These are phyloP conservation scores for Carcina quercana DNA, from an alignment of 2,888 invertebrate species.

Conservation along the genomic window DNA sequence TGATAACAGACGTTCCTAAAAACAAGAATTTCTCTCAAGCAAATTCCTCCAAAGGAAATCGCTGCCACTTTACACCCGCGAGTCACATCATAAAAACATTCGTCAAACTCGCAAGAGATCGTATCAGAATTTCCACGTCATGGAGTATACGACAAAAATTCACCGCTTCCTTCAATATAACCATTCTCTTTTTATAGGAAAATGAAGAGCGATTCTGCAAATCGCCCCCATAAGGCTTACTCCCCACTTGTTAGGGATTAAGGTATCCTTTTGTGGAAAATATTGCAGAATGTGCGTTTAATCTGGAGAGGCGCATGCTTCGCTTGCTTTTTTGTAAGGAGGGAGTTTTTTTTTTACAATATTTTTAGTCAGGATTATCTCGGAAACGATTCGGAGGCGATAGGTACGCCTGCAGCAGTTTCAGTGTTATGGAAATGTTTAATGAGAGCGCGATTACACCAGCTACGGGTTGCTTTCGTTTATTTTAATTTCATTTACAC, in stretches of 20 bases:
- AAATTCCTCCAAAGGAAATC: too few relatives aligned
- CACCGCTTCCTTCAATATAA: neutral
- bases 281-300: slow-evolving; percentile 70
- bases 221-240: slow-evolving; percentile 45
- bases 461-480: too few relatives aligned
- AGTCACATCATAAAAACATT: too few relatives aligned
- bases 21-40: too few relatives aligned
- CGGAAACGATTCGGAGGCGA: slow-evolving; percentile 35
- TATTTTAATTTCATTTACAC: too few relatives aligned
- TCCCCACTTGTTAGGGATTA: slow-evolving; percentile 68
- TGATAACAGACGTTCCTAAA: too few relatives aligned
- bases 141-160: neutral
- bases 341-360: slow-evolving; percentile 39
- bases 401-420: too few relatives aligned
- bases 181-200: slow-evolving; percentile 4
- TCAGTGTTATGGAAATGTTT: too few relatives aligned
- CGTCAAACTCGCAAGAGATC: too few relatives aligned
- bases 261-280: slow-evolving; percentile 71
- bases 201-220: slow-evolving; percentile 31
- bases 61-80: too few relatives aligned
- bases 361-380: slow-evolving; percentile 43
- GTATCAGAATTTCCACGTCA: neutral
- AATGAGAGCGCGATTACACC: too few relatives aligned
- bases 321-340: slow-evolving; percentile 51
- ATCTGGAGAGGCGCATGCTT: slow-evolving; percentile 54